These are phyloP conservation scores for Escarpia spicata DNA, from an alignment of 2,888 invertebrate genomes.

Conservation along the genomic window DNA sequence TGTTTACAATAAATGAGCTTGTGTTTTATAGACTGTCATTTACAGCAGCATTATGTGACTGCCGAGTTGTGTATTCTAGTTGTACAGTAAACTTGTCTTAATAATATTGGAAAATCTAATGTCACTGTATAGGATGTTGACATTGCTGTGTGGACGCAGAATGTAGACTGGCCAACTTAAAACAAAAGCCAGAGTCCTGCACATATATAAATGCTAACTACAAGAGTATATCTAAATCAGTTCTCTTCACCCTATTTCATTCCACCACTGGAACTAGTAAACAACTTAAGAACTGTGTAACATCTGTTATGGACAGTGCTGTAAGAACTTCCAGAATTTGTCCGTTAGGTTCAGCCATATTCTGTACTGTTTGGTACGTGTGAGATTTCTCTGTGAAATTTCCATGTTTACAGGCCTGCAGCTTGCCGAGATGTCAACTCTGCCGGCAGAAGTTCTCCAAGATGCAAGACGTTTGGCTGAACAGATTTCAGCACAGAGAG, in stretches of 20 bases:
- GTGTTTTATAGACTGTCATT: background rate
- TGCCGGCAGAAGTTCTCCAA: constrained; percentile 58
- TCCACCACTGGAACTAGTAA: background rate
- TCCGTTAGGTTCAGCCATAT: background rate
- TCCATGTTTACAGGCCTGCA: constrained; percentile 58
- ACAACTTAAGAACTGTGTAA: background rate
- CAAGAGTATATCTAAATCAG: too few species aligned
- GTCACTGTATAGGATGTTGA: background rate
- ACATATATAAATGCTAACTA: background rate
- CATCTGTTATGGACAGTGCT: background rate
- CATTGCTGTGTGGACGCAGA: background rate
- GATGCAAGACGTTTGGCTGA: constrained; percentile 56
- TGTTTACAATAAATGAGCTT: background rate
- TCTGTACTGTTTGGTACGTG: too few species aligned
- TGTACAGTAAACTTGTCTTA: background rate
- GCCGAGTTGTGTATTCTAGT: background rate
- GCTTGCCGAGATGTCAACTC: constrained; percentile 63
- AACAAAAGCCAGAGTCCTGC: background rate
- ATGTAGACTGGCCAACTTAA: background rate
- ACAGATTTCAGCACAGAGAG: constrained; percentile 47
- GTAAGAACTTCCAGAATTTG: background rate
- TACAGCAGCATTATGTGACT: background rate
- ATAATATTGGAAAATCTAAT: background rate
- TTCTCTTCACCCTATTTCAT: too few species aligned
- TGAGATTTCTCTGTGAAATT: too few species aligned